A percentile compares a stretch with the other conserved stretches of the same genome.
Evolutionary conservation across 2,888 invertebrate species (phyloP).

Genomic region (Eumacrocentrus americanus): DNA sequence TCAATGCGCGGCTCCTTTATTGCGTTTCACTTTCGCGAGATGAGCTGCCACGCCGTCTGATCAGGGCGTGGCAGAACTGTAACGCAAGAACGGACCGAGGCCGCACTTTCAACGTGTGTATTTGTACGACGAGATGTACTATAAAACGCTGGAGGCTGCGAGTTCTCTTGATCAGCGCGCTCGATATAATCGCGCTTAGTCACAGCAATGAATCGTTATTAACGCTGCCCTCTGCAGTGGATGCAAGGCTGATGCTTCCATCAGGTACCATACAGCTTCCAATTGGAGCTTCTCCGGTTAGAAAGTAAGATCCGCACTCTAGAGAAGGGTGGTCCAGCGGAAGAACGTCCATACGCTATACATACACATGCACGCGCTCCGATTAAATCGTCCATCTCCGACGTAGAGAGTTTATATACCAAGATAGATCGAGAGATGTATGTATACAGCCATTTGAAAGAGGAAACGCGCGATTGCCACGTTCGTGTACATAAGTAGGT

Average conservation of each 20-base stretch:
- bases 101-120: constrained; percentile 34
- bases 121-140: constrained; percentile 13
- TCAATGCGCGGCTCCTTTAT: constrained; percentile 53
- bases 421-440: neutral
- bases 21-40: constrained; percentile 62
- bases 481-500: constrained; percentile 40
- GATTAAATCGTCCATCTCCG: constrained; percentile 38
- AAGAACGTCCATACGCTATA: constrained; percentile 22
- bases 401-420: constrained; percentile 24
- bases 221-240: neutral
- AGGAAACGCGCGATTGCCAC: constrained; percentile 40
- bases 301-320: constrained; percentile 32
- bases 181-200: neutral
- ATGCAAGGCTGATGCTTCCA: neutral
- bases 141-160: neutral
- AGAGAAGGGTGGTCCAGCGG: constrained; percentile 30
- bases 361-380: constrained; percentile 30
- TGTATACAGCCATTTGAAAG: constrained; percentile 28
- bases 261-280: too few relatives aligned
- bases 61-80: constrained; percentile 61
- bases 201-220: constrained; percentile 8
- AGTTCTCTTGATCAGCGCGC: neutral
- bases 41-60: constrained; percentile 49
- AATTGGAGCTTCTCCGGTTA: constrained; percentile 26
- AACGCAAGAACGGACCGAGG: constrained; percentile 58